Evolutionary conservation across 92 coral and sea anemone genomes (phyloP).

Genomic region (Palythoa grandis): DNA sequence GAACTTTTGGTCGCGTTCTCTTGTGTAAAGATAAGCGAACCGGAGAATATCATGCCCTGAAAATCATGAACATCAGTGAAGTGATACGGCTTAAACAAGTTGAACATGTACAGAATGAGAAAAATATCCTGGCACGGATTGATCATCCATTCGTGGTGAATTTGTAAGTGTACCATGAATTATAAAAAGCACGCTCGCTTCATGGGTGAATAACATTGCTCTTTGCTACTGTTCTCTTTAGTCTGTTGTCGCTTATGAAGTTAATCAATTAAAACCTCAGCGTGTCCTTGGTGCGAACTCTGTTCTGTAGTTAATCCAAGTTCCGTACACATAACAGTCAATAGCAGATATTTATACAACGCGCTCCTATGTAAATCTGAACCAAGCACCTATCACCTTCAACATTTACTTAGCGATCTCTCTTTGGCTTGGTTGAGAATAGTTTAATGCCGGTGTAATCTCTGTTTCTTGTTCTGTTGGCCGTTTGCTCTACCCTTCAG

Average conservation of each 20-base stretch:
- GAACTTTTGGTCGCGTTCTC: constrained; percentile 96
- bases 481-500: background rate
- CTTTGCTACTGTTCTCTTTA: background rate
- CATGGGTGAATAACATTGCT: constrained; percentile 39
- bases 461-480: constrained; percentile 3
- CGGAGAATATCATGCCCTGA: constrained; percentile 89
- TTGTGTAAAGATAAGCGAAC: constrained; percentile 78
- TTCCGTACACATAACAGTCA: constrained; percentile 13
- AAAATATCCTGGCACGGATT: constrained; percentile 83
- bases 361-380: background rate
- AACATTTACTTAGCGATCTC: constrained; percentile 27
- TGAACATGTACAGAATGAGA: constrained; percentile 99
- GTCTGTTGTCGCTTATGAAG: constrained; percentile 5
- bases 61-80: constrained; percentile 97
- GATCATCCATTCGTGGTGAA: constrained; percentile 98
- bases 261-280: constrained; percentile 22
- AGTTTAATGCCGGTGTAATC: background rate
- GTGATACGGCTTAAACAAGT: constrained; percentile 98
- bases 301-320: constrained; percentile 7
- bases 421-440: background rate
- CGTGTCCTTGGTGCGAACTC: constrained; percentile 27
- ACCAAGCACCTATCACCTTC: background rate
- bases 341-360: constrained; percentile 32
- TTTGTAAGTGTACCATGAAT: constrained; percentile 74
- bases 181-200: background rate